Evolutionary conservation across 2,113 vertebrate species (phyloP).

Genomic region (Sitta europaea): DNA sequence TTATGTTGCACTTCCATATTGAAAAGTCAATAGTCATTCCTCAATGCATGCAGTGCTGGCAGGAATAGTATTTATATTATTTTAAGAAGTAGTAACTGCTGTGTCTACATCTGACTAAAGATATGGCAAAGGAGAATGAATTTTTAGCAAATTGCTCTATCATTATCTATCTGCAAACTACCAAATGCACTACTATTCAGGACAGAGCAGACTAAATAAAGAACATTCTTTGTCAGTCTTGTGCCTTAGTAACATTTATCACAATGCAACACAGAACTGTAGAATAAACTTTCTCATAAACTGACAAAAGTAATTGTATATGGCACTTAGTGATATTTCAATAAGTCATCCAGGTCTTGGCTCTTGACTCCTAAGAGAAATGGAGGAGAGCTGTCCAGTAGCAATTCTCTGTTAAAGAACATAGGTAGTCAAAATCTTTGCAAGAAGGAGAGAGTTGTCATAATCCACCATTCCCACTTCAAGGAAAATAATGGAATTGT

Average conservation of each 20-base stretch:
- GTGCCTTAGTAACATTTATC: neutral
- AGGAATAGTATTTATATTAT: neutral
- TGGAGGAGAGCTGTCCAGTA: neutral
- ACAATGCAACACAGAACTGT: neutral
- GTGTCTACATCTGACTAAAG: neutral
- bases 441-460: neutral
- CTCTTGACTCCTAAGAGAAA: neutral
- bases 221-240: too few species aligned
- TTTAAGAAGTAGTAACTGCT: neutral
- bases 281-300: neutral
- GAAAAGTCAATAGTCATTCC: neutral
- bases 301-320: neutral
- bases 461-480: neutral
- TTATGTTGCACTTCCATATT: neutral
- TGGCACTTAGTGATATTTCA: neutral
- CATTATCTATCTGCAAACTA: neutral
- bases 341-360: neutral
- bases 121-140: neutral
- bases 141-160: neutral
- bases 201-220: neutral
- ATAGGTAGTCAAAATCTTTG: neutral
- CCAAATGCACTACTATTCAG: neutral
- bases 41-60: neutral
- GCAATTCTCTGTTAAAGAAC: neutral
- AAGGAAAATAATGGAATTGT: neutral